phyloP scores from a whole-genome alignment of 2,888 invertebrate species.

The Cheiracanthium punctorium region DNA sequence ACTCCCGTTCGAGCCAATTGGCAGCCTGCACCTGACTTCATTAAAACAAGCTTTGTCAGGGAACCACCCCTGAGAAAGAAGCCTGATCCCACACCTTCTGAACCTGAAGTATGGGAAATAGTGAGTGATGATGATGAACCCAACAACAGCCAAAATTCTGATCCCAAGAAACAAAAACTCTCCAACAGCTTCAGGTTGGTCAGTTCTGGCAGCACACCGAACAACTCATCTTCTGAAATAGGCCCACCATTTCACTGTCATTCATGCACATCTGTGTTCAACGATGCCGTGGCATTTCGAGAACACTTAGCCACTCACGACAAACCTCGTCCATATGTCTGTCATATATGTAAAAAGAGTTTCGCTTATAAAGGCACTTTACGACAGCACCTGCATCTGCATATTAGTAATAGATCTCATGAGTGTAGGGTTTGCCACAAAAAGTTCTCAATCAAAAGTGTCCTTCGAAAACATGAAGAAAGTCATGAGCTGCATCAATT shows the following conservation, averaged over 20 bases:
- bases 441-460: conserved; percentile 53
- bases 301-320: conserved; percentile 51
- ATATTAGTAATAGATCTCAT: conserved; percentile 50
- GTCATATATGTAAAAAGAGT: conserved; percentile 52
- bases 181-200: conserved; percentile 23
- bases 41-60: neutral
- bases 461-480: conserved; percentile 54
- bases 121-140: conserved; percentile 47
- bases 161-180: conserved; percentile 11
- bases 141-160: conserved; percentile 30
- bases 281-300: conserved; percentile 1
- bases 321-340: conserved; percentile 39
- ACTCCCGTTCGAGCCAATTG: neutral
- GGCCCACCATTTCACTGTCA: conserved; percentile 31
- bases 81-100: neutral
- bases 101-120: conserved; percentile 42
- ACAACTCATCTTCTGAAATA: neutral
- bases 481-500: conserved; percentile 11
- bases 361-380: conserved; percentile 48
- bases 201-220: neutral
- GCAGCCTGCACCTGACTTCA: neutral
- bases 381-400: conserved; percentile 50
- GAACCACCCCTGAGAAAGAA: conserved; percentile 19
- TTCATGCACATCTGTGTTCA: conserved; percentile 27
- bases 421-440: conserved; percentile 50